Conservation (phyloP, 2,888 invertebrate genomes). For the Helobdella robusta region DNA sequence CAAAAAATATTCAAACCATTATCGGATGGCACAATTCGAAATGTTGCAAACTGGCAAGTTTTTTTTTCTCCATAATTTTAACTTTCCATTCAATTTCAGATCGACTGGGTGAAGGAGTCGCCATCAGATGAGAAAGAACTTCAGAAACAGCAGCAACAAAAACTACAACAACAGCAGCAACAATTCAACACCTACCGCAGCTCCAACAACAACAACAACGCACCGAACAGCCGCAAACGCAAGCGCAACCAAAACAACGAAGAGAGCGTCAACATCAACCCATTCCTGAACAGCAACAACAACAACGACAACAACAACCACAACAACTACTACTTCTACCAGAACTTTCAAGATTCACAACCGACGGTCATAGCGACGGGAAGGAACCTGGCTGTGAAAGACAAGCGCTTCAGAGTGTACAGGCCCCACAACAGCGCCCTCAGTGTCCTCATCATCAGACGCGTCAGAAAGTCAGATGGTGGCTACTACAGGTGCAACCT, state of each 20-base stretch:
- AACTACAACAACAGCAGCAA: too few species aligned
- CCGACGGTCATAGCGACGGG: constrained; percentile 32
- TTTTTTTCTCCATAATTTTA: neutral
- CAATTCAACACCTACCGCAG: constrained; percentile 1
- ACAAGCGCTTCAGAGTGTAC: constrained; percentile 33
- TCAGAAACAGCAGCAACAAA: constrained; percentile 5
- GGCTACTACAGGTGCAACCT: constrained; percentile 36
- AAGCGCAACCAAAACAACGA: constrained; percentile 15
- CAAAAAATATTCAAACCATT: too few species aligned
- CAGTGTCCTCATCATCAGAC: constrained; percentile 35
- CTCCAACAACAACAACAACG: neutral
- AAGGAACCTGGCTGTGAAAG: constrained; percentile 31
- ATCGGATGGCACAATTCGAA: too few species aligned
- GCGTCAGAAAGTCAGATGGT: constrained; percentile 34
- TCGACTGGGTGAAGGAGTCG: constrained; percentile 23
- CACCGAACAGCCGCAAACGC: constrained; percentile 7
- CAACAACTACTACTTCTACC: constrained; percentile 22
- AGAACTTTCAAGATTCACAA: constrained; percentile 20
- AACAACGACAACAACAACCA: constrained; percentile 7
- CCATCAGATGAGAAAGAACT: constrained; percentile 6
- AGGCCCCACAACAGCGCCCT: constrained; percentile 35
- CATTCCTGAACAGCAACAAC: constrained; percentile 11
- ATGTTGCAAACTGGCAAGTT: too few species aligned
- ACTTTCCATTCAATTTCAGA: constrained; percentile 2
- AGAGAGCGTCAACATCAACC: neutral